A percentile compares a stretch with the other conserved stretches of the same genome.
These are phyloP conservation scores for Crocuta crocuta DNA, from an alignment of 2,113 vertebrate species.

Conservation along the genomic window DNA sequence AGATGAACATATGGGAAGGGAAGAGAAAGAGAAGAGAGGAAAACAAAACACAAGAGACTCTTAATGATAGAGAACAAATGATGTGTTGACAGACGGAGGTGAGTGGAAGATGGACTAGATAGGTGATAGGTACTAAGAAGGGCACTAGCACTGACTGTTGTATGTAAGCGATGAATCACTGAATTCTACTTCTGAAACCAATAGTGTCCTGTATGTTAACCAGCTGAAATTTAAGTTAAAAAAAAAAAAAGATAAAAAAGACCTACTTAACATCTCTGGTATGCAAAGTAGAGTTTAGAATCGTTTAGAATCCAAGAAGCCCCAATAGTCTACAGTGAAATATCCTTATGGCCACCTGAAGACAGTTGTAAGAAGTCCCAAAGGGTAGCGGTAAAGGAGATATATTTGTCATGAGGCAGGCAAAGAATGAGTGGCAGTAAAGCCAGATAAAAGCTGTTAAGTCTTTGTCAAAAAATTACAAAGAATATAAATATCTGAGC, in stretches of 20 bases:
- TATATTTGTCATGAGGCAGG: not conserved
- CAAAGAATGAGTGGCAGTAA: not conserved
- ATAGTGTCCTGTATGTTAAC: too few relatives aligned
- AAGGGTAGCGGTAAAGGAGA: not conserved
- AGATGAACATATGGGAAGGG: too few relatives aligned
- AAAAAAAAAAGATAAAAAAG: not conserved
- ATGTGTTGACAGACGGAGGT: too few relatives aligned
- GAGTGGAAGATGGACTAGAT: too few relatives aligned
- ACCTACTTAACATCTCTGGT: not conserved
- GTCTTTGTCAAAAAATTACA: not conserved
- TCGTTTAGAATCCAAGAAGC: not conserved
- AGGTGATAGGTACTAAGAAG: too few relatives aligned
- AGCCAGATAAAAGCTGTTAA: not conserved
- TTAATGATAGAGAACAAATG: too few relatives aligned
- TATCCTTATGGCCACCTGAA: not conserved
- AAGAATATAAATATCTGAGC: constrained; percentile 18
- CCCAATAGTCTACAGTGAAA: not conserved
- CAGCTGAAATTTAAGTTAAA: too few relatives aligned
- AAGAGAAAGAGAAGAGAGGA: too few relatives aligned
- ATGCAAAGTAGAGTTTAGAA: not conserved
- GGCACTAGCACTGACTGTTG: too few relatives aligned
- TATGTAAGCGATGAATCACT: too few relatives aligned
- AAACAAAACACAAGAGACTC: too few relatives aligned
- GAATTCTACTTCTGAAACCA: too few relatives aligned
- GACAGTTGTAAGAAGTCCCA: not conserved